These are phyloP conservation scores for Artibeus jamaicensis DNA, from an alignment of 2,797 vertebrate species.

Conservation along the genomic window DNA sequence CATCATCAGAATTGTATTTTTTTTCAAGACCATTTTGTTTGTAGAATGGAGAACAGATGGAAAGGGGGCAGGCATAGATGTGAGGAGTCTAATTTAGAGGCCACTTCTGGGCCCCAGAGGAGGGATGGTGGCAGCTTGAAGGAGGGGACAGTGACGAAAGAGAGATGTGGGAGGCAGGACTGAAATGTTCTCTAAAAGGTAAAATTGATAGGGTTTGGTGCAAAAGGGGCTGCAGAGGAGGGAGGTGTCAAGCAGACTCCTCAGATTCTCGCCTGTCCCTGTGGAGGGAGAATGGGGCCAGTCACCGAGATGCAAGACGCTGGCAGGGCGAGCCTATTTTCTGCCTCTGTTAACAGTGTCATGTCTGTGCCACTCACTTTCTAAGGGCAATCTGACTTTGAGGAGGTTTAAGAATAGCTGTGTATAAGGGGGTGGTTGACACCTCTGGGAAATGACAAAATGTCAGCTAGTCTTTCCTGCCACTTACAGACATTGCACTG, in stretches of 20 bases:
- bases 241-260: neutral
- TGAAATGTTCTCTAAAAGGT: neutral
- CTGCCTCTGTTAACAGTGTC: neutral
- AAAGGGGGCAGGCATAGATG: conserved; percentile 25
- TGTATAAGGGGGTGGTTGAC: neutral
- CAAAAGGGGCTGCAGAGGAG: neutral
- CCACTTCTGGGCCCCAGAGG: neutral
- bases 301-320: neutral
- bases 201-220: neutral
- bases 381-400: neutral
- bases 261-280: neutral
- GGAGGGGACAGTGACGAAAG: neutral
- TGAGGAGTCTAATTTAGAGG: conserved; percentile 57
- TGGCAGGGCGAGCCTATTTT: neutral
- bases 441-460: neutral
- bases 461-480: neutral
- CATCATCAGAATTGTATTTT: conserved; percentile 21
- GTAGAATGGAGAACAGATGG: conserved; percentile 59
- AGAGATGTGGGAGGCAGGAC: neutral
- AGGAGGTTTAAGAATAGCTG: neutral
- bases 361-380: neutral
- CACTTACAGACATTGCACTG: neutral
- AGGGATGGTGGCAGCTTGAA: neutral
- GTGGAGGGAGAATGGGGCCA: neutral
- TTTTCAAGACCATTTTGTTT: conserved; percentile 49